phyloP scores from a whole-genome alignment of 1,140 invertebrate genomes.

The Drosophila arawakana region DNA sequence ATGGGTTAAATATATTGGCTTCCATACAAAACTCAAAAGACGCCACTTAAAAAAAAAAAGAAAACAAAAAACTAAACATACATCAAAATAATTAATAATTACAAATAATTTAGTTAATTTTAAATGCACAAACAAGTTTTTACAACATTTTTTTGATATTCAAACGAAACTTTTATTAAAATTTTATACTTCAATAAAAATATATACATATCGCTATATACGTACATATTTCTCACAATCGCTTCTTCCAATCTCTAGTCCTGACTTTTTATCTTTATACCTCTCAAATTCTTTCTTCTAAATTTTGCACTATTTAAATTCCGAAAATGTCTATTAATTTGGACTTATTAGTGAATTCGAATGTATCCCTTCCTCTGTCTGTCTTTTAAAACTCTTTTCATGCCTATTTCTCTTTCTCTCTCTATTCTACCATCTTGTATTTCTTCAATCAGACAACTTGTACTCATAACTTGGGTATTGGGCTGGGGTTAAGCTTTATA shows the following conservation, averaged over 20 bases:
- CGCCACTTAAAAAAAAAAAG: conserved; percentile 59
- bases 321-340: not conserved
- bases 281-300: not conserved
- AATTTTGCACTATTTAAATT: not conserved
- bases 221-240: conserved; percentile 47
- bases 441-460: conserved; percentile 20
- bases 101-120: conserved; percentile 70
- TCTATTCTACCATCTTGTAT: conserved; percentile 1
- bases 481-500: conserved; percentile 77
- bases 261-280: conserved; percentile 8
- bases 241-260: conserved; percentile 20
- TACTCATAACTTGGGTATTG: conserved; percentile 70
- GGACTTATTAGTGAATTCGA: not conserved
- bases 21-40: conserved; percentile 43
- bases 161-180: conserved; percentile 50
- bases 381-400: not conserved
- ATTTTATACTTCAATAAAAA: conserved; percentile 79
- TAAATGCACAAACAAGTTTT: conserved; percentile 59
- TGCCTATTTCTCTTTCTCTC: not conserved
- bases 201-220: conserved; percentile 64
- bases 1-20: conserved; percentile 43
- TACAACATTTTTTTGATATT: conserved; percentile 67
- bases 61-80: conserved; percentile 14
- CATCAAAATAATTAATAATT: conserved; percentile 20
- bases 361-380: conserved; percentile 15